Evolutionary conservation across 2,113 vertebrate species (phyloP).

Genomic region (Tonatia bakeri): DNA sequence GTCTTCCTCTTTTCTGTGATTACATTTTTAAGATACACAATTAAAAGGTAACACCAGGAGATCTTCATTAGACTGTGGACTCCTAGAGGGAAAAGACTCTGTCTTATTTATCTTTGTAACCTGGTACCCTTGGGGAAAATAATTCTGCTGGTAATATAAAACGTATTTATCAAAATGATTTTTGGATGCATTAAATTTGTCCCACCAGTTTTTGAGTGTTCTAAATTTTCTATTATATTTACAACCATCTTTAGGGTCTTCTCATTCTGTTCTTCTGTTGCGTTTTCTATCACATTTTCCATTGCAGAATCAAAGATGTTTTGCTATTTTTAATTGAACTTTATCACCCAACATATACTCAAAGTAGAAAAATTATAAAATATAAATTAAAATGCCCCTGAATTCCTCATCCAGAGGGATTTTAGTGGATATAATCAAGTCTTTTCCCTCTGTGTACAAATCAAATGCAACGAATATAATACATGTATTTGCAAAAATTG

Average conservation of each 20-base stretch:
- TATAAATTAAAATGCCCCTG: not conserved
- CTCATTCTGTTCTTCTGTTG: not conserved
- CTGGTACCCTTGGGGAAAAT: not conserved
- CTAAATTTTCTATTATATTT: not conserved
- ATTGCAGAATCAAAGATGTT: not conserved
- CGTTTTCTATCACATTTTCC: not conserved
- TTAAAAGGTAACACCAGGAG: not conserved
- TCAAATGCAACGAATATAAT: not conserved
- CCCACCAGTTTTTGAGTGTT: not conserved
- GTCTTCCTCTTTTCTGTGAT: constrained; percentile 1
- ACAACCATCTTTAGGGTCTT: not conserved
- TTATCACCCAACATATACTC: not conserved
- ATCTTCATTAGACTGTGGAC: constrained; percentile 2
- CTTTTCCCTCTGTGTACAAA: not conserved
- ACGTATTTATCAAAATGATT: not conserved
- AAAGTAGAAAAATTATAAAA: constrained; percentile 6
- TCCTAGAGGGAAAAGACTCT: not conserved
- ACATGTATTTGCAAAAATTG: not conserved
- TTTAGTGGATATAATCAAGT: not conserved
- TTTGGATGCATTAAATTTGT: not conserved
- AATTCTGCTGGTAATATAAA: not conserved
- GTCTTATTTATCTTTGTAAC: constrained; percentile 4
- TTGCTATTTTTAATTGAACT: not conserved
- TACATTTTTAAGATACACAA: constrained; percentile 24
- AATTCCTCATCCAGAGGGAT: not conserved